Evolutionary conservation across 2,888 invertebrate species (phyloP), one percentile per base, ranked within the genome.

Genomic region (Archips xylosteana): DNA sequence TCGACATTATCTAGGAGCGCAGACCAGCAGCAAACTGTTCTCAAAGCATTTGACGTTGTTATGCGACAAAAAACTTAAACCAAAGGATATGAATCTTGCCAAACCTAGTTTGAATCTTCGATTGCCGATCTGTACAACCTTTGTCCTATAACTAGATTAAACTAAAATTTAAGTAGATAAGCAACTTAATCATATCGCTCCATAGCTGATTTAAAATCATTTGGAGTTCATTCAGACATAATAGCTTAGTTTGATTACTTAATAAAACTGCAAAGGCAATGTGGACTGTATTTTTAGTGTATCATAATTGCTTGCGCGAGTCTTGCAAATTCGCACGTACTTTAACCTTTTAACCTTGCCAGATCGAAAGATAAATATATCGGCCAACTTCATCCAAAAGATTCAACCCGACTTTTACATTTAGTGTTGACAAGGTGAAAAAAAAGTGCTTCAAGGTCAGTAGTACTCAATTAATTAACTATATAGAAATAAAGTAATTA

Each of bases 161-260:
- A 51, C 67, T 72, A 72, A 72, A 45, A 54, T 67, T 72, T 72
- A 72, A 72, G 71, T 72, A 72, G 13, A 66, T 13, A 63, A 63
- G 63, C 47, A 13, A 45, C 45, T 23, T 45, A 45, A 45, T 42
- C 12, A 23, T 62, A 45, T 62, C 23, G 39, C 23, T 45, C 45
- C 23, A 5, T 23, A 45, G 6, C 6, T 23, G 6, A 32, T 57
- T 32, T 12, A 57, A 12, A 57, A 54, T 23, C 51, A 15, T 23
- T 2, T 6, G 9, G 32, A 57, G 12, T 3, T 12, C 2, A 32
- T 9, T 3, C 57, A 12, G 4, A 57, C 23, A 57, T 12, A 23
- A 9, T 32, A 57, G 54, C 32, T 32, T 57, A 32, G 39, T 39
- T 39, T 5, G 4, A 32, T 32, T 13, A 4, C 10, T 3, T 12